Base-by-base conservation (phyloP, 2,797 vertebrate species). In the Rallus crepitans region DNA sequence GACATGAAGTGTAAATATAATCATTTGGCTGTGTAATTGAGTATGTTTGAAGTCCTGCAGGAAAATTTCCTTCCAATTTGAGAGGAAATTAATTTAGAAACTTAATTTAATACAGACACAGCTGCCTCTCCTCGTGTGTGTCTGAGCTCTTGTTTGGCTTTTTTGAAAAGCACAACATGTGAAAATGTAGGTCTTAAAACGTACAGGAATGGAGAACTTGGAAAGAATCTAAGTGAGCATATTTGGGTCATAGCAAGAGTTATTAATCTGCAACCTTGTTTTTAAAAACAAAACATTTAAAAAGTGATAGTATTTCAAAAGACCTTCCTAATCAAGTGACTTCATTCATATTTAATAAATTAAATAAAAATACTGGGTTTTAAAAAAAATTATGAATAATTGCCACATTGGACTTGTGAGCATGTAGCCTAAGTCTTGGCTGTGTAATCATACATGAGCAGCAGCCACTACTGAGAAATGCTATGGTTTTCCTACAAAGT, bases 401-500 rank as follows among this genome's bases (percentile, higher is more conserved):
- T 86, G 12, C 15, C 13, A 12, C 15, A 15, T 71, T 14, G 17
- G 30, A 31, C 19, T 79, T 75, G 8, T 57, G 28, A 40, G 14
- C 7, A 11, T 9, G 7, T 75, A 7, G 15, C 50, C 17, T 64
- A 37, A 30, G 33, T 73, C 35, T 60, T 56, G 39, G 53, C 61
- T 50, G 24, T 59, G 31, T n/a, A 63, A 20, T 82, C 68, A 31
- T 56, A 53, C 6, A 8, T 9, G 18, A 90, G 40, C 21, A 75
- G n/a, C n/a, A 82, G 9, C 30, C 16, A 25, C 69, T 66, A 13
- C 11, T 80, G 47, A 66, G 23, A 79, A 63, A 64, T 1, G 4
- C 5, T 7, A 13, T 37, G 10, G 20, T 11, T 33, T 42, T 35
- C 14, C 4, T 6, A 6, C 16, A 0, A n/a, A 53, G 40, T 19